Evolutionary conservation across 23 tunicate genomes (phyloP), one percentile per base, ranked within the genome.

Genomic region (Clavelina lepadiformis): DNA sequence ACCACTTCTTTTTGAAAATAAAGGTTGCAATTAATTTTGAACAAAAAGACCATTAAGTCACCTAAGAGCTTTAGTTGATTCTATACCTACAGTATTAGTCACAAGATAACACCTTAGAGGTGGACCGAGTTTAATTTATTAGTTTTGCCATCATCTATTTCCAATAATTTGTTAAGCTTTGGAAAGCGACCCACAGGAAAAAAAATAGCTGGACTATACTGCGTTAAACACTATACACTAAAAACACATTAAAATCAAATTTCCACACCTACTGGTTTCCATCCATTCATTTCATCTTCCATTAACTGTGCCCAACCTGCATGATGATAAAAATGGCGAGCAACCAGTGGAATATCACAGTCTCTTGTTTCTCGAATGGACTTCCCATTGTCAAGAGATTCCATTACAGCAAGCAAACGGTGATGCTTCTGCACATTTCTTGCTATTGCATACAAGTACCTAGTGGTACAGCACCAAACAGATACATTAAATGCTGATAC

Each of bases 241-340:
- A 35, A n/a, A n/a, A n/a, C n/a, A n/a, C n/a, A n/a, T n/a, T n/a
- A 24, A 20, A 18, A 6, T 59, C 5, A 11, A 61, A 15, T 49
- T 13, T 23, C 7, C 67, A 25, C 35, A 84, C 98, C 98, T n/a
- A 93, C 88, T 37, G 98, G 79, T 68, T 93, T 85, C 98, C 98
- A 93, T 25, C 73, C 88, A n/a, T 67, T 68, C 98, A 93, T 93
- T 74, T 93, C 98, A 11, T 69, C 28, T 0, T 83, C 75, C 58
- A 63, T 33, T 0, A 93, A 65, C 34, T 93, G 98, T 3, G 98
- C 98, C 98, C 98, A 93, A 3, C 98, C 98, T 37, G 98, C 98
- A 69, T 93, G 94, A 36, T 93, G 98, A 56, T 93, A 93, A 45
- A 93, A 93, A 61, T 93, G 98, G 1, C 98, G 58, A 3, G 98